Evolutionary conservation across 1,140 invertebrate species (phyloP).

Genomic region (Aradophagus sp.): DNA sequence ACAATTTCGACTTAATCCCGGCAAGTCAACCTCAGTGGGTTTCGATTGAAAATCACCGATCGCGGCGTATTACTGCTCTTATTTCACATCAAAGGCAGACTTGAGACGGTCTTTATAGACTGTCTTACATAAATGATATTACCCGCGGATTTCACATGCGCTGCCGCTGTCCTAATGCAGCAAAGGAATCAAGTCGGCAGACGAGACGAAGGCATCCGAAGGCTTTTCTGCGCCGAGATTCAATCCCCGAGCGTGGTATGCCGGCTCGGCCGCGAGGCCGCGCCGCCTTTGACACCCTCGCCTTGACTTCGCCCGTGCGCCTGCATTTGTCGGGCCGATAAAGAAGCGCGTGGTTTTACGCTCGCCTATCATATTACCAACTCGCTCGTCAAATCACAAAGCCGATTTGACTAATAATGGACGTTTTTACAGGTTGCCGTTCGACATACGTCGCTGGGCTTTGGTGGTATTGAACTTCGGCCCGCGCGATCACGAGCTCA

Average conservation of each 20-base stretch:
- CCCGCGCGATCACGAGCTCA: conserved; percentile 1
- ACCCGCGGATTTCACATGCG: conserved; percentile 55
- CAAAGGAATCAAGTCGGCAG: conserved; percentile 49
- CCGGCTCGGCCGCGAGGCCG: conserved; percentile 21
- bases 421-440: conserved; percentile 26
- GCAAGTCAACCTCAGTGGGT: conserved; percentile 31
- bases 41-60: conserved; percentile 57
- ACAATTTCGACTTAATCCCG: conserved; percentile 47
- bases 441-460: conserved; percentile 20
- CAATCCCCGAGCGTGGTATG: conserved; percentile 41
- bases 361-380: conserved; percentile 45
- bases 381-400: conserved; percentile 42
- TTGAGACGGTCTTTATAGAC: conserved; percentile 50
- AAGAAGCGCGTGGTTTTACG: conserved; percentile 54
- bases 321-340: conserved; percentile 50
- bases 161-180: conserved; percentile 50
- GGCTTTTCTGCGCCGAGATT: conserved; percentile 50
- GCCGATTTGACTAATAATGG: conserved; percentile 45
- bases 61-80: conserved; percentile 53
- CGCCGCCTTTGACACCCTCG: conserved; percentile 47
- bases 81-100: conserved; percentile 54
- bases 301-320: conserved; percentile 48
- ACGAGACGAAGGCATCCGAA: conserved; percentile 42
- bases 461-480: conserved; percentile 23
- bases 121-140: conserved; percentile 61